Conservation (phyloP, 2,113 vertebrate genomes). For the Myocastor coypus region DNA sequence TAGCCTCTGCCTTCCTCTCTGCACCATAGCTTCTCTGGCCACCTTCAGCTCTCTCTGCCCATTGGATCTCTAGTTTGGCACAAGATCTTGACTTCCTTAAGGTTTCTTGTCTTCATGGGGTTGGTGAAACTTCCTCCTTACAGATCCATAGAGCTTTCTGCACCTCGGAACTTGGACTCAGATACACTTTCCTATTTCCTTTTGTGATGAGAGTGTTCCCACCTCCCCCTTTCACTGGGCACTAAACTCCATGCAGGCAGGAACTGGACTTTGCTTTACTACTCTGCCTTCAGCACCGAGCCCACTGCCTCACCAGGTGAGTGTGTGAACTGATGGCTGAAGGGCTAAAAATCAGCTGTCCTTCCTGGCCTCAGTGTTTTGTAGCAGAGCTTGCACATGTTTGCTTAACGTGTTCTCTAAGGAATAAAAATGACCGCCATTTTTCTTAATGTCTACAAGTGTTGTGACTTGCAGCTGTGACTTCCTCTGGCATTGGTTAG, state of each 20-base stretch:
- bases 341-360: background rate
- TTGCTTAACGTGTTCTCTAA: slow-evolving; percentile 35
- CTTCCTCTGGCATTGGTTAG: slow-evolving; percentile 3
- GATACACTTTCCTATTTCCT: background rate
- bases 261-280: background rate
- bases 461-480: background rate
- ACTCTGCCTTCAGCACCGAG: background rate
- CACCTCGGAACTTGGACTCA: background rate
- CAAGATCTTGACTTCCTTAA: background rate
- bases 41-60: background rate
- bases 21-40: background rate
- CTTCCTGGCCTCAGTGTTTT: background rate
- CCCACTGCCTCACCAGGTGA: background rate
- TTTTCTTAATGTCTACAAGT: slow-evolving; percentile 29
- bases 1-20: background rate
- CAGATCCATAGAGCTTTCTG: background rate
- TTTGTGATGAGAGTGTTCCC: background rate
- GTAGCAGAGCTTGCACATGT: background rate
- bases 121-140: background rate
- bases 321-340: background rate
- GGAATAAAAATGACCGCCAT: slow-evolving; percentile 16
- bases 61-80: background rate
- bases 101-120: background rate
- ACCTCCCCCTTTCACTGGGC: background rate
- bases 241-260: background rate